Percentiles rank a stretch among this genome's conserved stretches.
Evolutionary conservation across 2,888 invertebrate genomes (phyloP).

Genomic region (Drosophila anceps): DNA sequence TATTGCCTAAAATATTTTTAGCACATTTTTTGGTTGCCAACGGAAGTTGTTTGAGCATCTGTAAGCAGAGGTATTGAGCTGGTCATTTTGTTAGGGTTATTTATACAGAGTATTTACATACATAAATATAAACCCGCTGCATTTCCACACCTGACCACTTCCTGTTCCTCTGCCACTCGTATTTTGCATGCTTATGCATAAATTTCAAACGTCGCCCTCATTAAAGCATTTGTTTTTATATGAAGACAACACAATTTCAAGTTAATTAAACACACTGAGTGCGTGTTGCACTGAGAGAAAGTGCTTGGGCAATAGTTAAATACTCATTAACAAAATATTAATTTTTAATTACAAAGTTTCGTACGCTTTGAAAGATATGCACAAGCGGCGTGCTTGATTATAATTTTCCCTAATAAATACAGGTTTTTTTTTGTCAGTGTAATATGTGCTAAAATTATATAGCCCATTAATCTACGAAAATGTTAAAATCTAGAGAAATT

Average conservation of each 20-base stretch:
- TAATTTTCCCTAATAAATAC: not conserved
- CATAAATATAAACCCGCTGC: slow-evolving; percentile 6
- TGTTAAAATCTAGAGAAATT: not conserved
- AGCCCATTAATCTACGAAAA: not conserved
- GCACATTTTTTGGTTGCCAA: slow-evolving; percentile 28
- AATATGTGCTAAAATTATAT: not conserved
- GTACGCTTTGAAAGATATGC: not conserved
- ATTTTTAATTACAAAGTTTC: not conserved
- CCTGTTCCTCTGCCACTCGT: slow-evolving; percentile 12
- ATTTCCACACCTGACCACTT: slow-evolving; percentile 7
- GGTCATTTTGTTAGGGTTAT: slow-evolving; percentile 15
- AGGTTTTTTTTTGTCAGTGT: not conserved
- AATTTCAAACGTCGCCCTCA: slow-evolving; percentile 2
- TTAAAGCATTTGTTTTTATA: not conserved
- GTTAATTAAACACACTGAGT: slow-evolving; percentile 28
- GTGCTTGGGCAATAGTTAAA: no score
- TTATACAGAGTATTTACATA: not conserved
- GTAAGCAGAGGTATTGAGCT: slow-evolving; percentile 11
- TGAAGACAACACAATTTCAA: slow-evolving; percentile 11
- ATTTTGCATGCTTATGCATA: slow-evolving; percentile 6
- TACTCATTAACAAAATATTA: not conserved
- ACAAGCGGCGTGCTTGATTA: not conserved
- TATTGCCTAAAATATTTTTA: slow-evolving; percentile 56
- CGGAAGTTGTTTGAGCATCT: slow-evolving; percentile 11
- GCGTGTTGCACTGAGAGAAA: slow-evolving; percentile 43